Evolutionary conservation across 2,888 invertebrate species (phyloP).

Genomic region (Carabus problematicus): DNA sequence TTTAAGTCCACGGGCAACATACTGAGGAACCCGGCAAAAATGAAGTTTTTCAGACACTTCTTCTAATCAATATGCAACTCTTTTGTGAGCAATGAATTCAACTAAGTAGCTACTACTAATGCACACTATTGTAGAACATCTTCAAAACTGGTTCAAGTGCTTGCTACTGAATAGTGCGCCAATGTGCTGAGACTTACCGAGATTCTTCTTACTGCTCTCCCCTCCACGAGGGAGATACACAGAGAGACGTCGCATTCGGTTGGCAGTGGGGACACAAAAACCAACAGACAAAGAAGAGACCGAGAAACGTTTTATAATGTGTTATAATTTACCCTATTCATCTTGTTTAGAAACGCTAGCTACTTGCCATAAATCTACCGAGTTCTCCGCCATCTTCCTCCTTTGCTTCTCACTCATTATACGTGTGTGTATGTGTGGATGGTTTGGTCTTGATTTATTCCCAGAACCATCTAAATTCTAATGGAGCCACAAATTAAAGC

Average conservation of each 20-base stretch:
- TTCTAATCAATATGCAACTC: too few relatives aligned
- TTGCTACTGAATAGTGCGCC: too few relatives aligned
- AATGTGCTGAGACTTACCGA: too few relatives aligned
- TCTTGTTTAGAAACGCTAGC: constrained; percentile 42
- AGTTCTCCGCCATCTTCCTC: constrained; percentile 1
- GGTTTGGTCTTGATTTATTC: constrained; percentile 28
- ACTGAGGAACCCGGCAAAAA: too few relatives aligned
- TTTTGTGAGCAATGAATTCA: too few relatives aligned
- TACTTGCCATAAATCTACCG: constrained; percentile 33
- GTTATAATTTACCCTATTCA: constrained; percentile 42
- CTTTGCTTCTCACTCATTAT: not conserved
- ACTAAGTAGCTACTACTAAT: too few relatives aligned
- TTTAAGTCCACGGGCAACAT: too few relatives aligned
- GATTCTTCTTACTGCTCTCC: too few relatives aligned
- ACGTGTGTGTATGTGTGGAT: too few relatives aligned
- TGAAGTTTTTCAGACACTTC: too few relatives aligned
- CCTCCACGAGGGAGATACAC: not conserved
- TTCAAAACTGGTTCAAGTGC: too few relatives aligned
- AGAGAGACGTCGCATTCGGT: constrained; percentile 8
- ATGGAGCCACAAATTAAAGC: constrained; percentile 43
- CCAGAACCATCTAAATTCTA: constrained; percentile 41
- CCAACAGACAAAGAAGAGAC: constrained; percentile 41
- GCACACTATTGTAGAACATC: too few relatives aligned
- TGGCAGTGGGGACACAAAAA: constrained; percentile 23
- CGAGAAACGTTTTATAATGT: constrained; percentile 42